Evolutionary conservation across 2,113 vertebrate species (phyloP).

Genomic region (Chaenogobius annularis): DNA sequence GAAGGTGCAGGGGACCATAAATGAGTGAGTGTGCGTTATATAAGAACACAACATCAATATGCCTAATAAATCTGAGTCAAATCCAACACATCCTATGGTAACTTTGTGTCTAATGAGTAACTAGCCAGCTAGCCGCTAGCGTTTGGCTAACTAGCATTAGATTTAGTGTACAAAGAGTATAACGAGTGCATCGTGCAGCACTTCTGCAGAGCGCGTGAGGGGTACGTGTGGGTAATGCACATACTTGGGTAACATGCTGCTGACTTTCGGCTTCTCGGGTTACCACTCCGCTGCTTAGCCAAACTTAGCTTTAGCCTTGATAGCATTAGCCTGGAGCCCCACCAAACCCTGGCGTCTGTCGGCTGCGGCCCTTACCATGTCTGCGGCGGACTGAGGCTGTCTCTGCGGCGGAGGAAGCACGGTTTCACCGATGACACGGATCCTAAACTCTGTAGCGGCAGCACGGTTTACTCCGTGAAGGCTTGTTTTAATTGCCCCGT

Average conservation of each 20-base stretch:
- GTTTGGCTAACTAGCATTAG: conserved; percentile 21
- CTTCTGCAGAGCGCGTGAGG: conserved; percentile 24
- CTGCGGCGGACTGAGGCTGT: conserved; percentile 59
- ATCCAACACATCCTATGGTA: conserved; percentile 75
- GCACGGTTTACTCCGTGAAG: conserved; percentile 35
- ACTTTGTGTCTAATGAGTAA: conserved; percentile 46
- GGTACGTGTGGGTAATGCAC: conserved; percentile 29
- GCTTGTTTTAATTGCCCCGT: conserved; percentile 42
- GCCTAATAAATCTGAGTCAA: conserved; percentile 56
- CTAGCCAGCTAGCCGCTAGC: conserved; percentile 45
- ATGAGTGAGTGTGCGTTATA: conserved; percentile 32
- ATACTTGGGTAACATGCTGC: conserved; percentile 17
- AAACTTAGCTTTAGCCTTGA: conserved; percentile 50
- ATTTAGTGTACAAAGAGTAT: conserved; percentile 19
- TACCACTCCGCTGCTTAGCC: conserved; percentile 41
- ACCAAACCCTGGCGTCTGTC: conserved; percentile 38
- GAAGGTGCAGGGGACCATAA: conserved; percentile 29
- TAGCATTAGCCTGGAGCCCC: conserved; percentile 49
- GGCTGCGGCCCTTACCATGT: conserved; percentile 78
- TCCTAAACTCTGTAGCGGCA: conserved; percentile 36
- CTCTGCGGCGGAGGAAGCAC: conserved; percentile 54
- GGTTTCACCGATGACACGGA: conserved; percentile 50
- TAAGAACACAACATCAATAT: conserved; percentile 25
- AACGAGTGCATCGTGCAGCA: conserved; percentile 13
- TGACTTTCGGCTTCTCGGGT: conserved; percentile 42